Base-by-base conservation (phyloP, 2,113 vertebrate genomes). In the Nyctereutes procyonoides region DNA sequence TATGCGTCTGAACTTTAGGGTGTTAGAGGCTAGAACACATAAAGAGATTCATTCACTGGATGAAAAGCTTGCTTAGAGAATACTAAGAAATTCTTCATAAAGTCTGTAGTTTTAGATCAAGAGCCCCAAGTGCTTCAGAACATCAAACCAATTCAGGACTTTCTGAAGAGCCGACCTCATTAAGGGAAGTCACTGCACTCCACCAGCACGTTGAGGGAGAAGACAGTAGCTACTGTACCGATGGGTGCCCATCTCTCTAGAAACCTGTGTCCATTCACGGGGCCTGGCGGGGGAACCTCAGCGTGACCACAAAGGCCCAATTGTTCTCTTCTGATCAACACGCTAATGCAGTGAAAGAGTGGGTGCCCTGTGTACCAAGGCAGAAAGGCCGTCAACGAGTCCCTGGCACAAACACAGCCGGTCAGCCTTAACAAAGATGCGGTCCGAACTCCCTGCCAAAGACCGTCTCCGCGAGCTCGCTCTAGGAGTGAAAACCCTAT, bases 11-110 rank as follows among this genome's bases (percentile, higher is more conserved):
- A 98, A 97, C 80, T 98, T 97, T 85, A 81, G 96, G 76, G 65
- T 51, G 13, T 87, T 43, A 69, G 87, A 51, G 77, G 62, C 87
- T 81, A 89, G 71, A 83, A 88, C 71, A 62, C 84, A 97, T 67
- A 97, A 96, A 98, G 88, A 60, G 74, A 85, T 67, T 88, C 96
- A 97, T 98, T 97, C 97, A 98, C 19, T 88, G 89, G 28, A 83
- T 88, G 65, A 81, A 97, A 96, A 88, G n/a, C 81, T 58, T 55
- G 93, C 96, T 79, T 79, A 20, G 38, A 92, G 76, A 97, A 93
- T 85, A 87, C 60, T 92, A 83, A 87, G 79, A 95, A 96, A 80
- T 80, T 88, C 65, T 91, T 94, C 76, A 35, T 69, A 35, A 32
- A 4, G 26, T 43, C 91, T 60, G 38, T 74, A 81, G 73, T 77